Conservation (phyloP, 2,797 vertebrate genomes). For the Kryptopterus vitreolus region DNA sequence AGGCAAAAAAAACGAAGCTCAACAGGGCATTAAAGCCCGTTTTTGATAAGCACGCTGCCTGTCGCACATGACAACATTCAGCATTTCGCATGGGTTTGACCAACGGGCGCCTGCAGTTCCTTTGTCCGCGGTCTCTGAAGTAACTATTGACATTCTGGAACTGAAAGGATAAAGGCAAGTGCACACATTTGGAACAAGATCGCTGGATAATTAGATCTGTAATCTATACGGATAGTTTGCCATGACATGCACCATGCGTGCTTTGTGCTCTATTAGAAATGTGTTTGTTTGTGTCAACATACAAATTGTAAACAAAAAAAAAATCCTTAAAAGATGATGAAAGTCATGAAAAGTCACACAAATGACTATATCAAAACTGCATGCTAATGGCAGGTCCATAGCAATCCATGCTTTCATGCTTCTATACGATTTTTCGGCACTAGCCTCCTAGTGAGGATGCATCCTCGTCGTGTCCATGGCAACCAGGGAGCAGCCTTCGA, state of each 20-base stretch:
- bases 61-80: constrained; percentile 53
- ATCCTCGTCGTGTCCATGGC: not conserved
- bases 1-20: constrained; percentile 41
- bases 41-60: constrained; percentile 48
- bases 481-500: not conserved
- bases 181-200: not conserved
- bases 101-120: not conserved
- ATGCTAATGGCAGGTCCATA: not conserved
- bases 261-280: not conserved
- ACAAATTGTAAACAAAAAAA: too few relatives aligned
- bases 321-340: not conserved
- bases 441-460: not conserved
- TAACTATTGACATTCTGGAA: not conserved
- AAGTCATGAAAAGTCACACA: not conserved
- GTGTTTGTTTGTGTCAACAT: not conserved
- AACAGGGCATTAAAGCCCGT: constrained; percentile 51
- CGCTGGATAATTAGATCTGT: not conserved
- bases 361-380: not conserved
- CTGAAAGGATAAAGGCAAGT: not conserved
- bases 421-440: too few relatives aligned
- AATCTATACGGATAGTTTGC: not conserved
- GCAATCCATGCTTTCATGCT: not conserved
- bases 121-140: not conserved
- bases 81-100: constrained; percentile 38
- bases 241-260: not conserved